phyloP scores from a whole-genome alignment of 2,888 invertebrate genomes.

The Cheilosia impressa region DNA sequence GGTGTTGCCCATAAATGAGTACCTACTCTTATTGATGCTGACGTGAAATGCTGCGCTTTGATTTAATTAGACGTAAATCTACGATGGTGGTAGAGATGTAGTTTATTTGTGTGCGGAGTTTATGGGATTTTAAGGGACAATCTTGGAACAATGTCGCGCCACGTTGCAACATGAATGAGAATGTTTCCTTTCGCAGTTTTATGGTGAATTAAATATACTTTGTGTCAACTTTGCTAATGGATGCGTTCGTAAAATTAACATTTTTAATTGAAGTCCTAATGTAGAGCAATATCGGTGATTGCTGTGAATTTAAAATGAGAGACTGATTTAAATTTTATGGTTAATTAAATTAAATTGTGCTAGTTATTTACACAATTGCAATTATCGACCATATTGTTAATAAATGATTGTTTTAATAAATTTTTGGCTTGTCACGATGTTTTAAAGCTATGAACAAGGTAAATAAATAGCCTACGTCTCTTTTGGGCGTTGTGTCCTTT shows the following conservation, averaged over 20 bases:
- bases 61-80: constrained; percentile 54
- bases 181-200: neutral
- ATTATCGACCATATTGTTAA: neutral
- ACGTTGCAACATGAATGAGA: too few species aligned
- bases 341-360: constrained; percentile 12
- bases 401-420: neutral
- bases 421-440: neutral
- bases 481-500: too few species aligned
- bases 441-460: too few species aligned
- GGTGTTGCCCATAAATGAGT: constrained; percentile 4
- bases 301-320: neutral
- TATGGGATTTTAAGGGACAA: neutral
- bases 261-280: neutral
- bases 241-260: neutral
- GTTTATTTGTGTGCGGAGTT: neutral
- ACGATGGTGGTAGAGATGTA: neutral
- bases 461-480: too few species aligned
- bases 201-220: neutral
- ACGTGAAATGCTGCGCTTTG: constrained; percentile 28
- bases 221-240: neutral
- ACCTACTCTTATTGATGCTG: constrained; percentile 10
- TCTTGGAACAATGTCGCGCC: neutral
- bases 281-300: neutral
- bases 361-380: constrained; percentile 33
- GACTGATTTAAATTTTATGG: neutral